Percentiles rank a stretch among this genome's conserved stretches.
phyloP scores from a whole-genome alignment of 2,888 invertebrate genomes.

The Cheilosia urbana region DNA sequence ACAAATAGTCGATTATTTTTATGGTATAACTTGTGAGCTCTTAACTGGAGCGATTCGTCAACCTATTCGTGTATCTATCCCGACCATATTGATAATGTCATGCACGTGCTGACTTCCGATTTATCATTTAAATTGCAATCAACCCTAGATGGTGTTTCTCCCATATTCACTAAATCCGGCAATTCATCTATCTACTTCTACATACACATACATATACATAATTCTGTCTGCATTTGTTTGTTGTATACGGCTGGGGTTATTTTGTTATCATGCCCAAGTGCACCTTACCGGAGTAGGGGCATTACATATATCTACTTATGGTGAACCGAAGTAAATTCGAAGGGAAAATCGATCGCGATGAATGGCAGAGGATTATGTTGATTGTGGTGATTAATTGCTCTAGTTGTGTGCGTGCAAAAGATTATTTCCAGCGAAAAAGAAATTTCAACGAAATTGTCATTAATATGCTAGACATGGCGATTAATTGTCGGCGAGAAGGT shows the following conservation, averaged over 20 bases:
- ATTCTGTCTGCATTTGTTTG: not conserved
- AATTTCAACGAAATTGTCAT: slow-evolving; percentile 2
- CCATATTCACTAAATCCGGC: slow-evolving; percentile 21
- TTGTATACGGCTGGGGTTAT: slow-evolving; percentile 8
- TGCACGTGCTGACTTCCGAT: slow-evolving; percentile 48
- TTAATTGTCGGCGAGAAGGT: not conserved
- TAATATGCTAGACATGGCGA: not conserved
- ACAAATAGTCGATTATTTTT: slow-evolving; percentile 65
- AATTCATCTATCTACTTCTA: slow-evolving; percentile 19
- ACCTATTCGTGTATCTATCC: not conserved
- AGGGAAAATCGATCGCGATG: slow-evolving; percentile 37
- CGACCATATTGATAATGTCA: slow-evolving; percentile 24
- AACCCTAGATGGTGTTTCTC: not conserved
- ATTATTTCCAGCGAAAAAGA: slow-evolving; percentile 22
- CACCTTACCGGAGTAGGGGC: slow-evolving; percentile 15
- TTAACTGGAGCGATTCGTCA: slow-evolving; percentile 9
- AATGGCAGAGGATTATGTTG: slow-evolving; percentile 30
- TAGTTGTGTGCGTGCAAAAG: slow-evolving; percentile 38
- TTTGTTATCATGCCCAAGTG: slow-evolving; percentile 38
- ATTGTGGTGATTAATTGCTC: slow-evolving; percentile 45
- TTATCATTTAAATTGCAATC: slow-evolving; percentile 34
- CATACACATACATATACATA: not conserved
- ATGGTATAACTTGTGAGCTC: slow-evolving; percentile 34
- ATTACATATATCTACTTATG: not conserved
- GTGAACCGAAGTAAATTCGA: slow-evolving; percentile 14